Conservation (phyloP, 2,113 vertebrate genomes). For the Lutjanus erythropterus region DNA sequence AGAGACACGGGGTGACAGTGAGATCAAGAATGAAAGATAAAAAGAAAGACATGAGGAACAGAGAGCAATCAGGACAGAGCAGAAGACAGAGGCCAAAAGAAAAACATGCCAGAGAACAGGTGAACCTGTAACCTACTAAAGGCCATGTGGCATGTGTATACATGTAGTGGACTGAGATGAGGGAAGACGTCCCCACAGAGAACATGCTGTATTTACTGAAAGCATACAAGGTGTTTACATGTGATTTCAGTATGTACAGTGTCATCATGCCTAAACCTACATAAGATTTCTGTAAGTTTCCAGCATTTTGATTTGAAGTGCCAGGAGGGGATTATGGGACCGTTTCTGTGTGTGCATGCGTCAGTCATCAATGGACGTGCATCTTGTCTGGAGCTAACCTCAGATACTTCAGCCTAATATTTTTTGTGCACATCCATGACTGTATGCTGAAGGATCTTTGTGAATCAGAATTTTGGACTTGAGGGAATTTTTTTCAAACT, state of each 20-base stretch:
- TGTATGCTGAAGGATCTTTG: no score
- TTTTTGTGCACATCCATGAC: no score
- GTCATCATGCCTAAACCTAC: no score
- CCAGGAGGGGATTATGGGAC: no score
- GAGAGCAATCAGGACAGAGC: background rate
- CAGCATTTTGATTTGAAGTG: no score
- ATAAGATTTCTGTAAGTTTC: no score
- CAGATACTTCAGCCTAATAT: no score
- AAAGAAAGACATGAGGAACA: background rate
- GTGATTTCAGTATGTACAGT: background rate
- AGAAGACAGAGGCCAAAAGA: background rate
- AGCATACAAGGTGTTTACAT: background rate
- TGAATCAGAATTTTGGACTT: no score
- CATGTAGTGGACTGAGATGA: background rate
- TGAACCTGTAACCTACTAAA: background rate
- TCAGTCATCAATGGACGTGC: no score
- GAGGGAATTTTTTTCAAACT: no score
- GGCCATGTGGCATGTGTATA: background rate
- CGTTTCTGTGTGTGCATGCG: no score
- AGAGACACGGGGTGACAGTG: slow-evolving; percentile 2
- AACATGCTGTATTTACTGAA: background rate
- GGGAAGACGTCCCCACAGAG: background rate
- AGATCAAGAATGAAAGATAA: background rate
- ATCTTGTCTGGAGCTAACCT: no score
- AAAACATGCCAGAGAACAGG: background rate